phyloP scores from a whole-genome alignment of 2,888 invertebrate species.

The Pachymerium ferrugineum region DNA sequence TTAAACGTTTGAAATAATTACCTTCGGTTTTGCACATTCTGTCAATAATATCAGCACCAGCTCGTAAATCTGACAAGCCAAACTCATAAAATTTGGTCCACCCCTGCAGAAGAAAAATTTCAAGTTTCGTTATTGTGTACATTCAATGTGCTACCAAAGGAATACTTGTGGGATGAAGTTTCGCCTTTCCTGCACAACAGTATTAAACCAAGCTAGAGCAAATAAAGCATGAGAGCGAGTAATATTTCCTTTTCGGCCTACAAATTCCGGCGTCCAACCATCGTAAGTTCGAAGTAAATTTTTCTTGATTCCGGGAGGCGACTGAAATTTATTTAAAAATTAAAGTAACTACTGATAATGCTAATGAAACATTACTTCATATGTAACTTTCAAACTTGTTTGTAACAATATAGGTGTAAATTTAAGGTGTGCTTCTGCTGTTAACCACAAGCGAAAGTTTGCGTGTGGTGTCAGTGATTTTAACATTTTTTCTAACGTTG shows the following conservation, averaged over 20 bases:
- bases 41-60: conserved; percentile 62
- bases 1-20: neutral
- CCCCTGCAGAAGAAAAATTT: conserved; percentile 53
- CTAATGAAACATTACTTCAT: conserved; percentile 53
- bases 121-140: too few relatives aligned
- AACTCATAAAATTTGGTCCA: conserved; percentile 89
- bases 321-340: conserved; percentile 47
- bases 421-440: conserved; percentile 71
- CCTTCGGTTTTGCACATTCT: conserved; percentile 47
- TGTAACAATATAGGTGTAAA: conserved; percentile 71
- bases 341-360: neutral
- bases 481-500: conserved; percentile 61
- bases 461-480: conserved; percentile 50
- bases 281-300: conserved; percentile 70
- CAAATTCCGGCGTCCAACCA: conserved; percentile 58
- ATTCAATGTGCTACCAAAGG: neutral
- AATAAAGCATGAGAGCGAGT: conserved; percentile 56
- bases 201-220: conserved; percentile 79
- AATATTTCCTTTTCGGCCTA: conserved; percentile 42
- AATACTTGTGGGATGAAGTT: conserved; percentile 72
- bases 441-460: conserved; percentile 74
- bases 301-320: conserved; percentile 78
- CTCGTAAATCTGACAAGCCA: conserved; percentile 70
- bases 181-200: conserved; percentile 78
- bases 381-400: conserved; percentile 69